These are phyloP conservation scores for Synergus itoensis DNA, from an alignment of 2,888 invertebrate species.

Conservation along the genomic window DNA sequence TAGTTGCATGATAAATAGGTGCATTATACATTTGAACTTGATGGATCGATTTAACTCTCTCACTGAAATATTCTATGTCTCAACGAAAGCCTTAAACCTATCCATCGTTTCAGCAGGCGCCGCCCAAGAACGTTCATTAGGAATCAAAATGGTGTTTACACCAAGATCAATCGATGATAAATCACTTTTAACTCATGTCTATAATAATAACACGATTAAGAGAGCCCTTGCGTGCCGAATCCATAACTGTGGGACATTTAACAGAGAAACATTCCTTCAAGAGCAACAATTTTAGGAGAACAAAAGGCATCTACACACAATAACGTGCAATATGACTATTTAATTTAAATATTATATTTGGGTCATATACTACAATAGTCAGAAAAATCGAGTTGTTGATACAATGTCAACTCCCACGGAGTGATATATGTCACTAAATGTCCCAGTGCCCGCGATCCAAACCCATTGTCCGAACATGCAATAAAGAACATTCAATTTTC, in stretches of 20 bases:
- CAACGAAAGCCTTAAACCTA: not conserved
- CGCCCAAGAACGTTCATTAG: not conserved
- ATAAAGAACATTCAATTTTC: not conserved
- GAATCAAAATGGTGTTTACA: slow-evolving; percentile 7
- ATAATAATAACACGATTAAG: slow-evolving; percentile 19
- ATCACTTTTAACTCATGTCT: slow-evolving; percentile 2
- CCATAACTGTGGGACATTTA: not conserved
- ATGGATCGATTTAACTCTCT: not conserved
- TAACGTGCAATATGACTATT: too few relatives aligned
- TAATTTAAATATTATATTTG: too few relatives aligned
- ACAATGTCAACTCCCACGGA: too few relatives aligned
- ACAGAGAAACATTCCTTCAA: not conserved
- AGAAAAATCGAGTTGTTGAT: too few relatives aligned
- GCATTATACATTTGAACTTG: not conserved
- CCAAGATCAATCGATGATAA: slow-evolving; percentile 39
- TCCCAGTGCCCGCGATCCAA: not conserved
- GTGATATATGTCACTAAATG: too few relatives aligned
- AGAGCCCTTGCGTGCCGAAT: slow-evolving; percentile 22
- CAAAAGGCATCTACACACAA: too few relatives aligned
- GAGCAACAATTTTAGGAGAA: too few relatives aligned
- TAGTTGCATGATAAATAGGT: not conserved
- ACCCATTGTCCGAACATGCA: not conserved
- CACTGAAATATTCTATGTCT: not conserved
- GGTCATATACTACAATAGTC: too few relatives aligned
- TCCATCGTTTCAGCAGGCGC: not conserved